Evolutionary conservation across 2,113 vertebrate genomes (phyloP).

Genomic region (Hippocampus mohnikei): DNA sequence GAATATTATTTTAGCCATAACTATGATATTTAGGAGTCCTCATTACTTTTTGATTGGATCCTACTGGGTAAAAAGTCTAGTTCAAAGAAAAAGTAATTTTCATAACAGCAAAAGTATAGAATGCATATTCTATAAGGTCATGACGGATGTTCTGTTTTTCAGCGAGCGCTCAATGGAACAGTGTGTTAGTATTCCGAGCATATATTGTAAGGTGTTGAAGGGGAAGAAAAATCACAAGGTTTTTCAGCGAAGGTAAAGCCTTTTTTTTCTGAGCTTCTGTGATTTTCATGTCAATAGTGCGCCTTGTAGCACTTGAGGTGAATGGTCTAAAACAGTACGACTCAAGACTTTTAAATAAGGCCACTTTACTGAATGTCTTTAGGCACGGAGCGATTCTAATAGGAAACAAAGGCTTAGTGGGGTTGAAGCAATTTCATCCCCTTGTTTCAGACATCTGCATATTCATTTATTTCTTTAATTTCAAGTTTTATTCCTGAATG

Average conservation of each 20-base stretch:
- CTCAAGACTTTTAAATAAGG: too few species aligned
- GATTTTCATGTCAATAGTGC: constrained; percentile 55
- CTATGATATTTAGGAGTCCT: neutral
- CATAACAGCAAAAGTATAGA: too few species aligned
- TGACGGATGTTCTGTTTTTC: neutral
- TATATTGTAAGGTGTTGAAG: constrained; percentile 25
- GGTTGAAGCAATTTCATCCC: too few species aligned
- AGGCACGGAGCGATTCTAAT: too few species aligned
- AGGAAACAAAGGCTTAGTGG: too few species aligned
- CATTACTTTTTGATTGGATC: neutral
- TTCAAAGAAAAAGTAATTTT: neutral
- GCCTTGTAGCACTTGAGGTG: constrained; percentile 49
- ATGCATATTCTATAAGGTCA: neutral
- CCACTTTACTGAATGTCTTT: too few species aligned
- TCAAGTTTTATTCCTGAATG: too few species aligned
- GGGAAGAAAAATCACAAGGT: neutral
- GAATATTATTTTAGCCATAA: neutral
- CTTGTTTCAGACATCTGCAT: too few species aligned
- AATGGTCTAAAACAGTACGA: constrained; percentile 37
- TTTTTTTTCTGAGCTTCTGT: constrained; percentile 18
- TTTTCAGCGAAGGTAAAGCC: constrained; percentile 21
- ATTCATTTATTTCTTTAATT: too few species aligned
- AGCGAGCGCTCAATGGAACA: neutral
- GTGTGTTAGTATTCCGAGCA: constrained; percentile 16
- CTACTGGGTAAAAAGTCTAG: neutral